These are phyloP conservation scores for Drosophila picticornis DNA, from an alignment of 2,888 invertebrate species.

Conservation along the genomic window DNA sequence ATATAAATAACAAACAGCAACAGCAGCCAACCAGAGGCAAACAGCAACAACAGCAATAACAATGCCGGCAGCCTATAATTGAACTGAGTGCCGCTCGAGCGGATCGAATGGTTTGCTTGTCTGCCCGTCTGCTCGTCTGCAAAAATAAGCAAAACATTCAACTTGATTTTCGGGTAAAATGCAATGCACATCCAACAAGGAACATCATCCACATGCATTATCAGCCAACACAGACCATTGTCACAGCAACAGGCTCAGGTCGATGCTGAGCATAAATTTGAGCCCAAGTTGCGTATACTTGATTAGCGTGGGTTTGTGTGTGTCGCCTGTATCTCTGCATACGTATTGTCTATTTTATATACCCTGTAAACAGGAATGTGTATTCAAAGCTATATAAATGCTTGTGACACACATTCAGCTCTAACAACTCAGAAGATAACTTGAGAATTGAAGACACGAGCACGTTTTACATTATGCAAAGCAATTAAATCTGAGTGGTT, in stretches of 20 bases:
- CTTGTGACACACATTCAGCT: no score
- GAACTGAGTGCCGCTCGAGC: slow-evolving; percentile 72
- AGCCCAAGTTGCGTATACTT: slow-evolving; percentile 64
- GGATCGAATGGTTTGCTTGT: slow-evolving; percentile 57
- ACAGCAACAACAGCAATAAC: slow-evolving; percentile 21
- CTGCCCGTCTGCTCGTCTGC: slow-evolving; percentile 12
- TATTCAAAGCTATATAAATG: background rate
- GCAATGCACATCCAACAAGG: slow-evolving; percentile 43
- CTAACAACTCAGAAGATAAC: background rate
- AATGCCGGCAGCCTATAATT: slow-evolving; percentile 69
- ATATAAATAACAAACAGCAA: slow-evolving; percentile 41
- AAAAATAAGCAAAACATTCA: slow-evolving; percentile 70
- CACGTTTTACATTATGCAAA: background rate
- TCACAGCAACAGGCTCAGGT: slow-evolving; percentile 44
- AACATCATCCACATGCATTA: slow-evolving; percentile 41
- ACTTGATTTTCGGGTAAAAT: slow-evolving; percentile 67
- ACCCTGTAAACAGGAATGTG: slow-evolving; percentile 4
- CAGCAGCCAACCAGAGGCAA: slow-evolving; percentile 32
- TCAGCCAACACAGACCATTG: slow-evolving; percentile 47
- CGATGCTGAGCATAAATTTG: slow-evolving; percentile 37
- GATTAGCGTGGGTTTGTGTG: slow-evolving; percentile 33
- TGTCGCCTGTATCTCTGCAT: background rate
- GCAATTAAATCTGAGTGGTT: background rate
- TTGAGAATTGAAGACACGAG: background rate
- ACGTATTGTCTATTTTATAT: slow-evolving; percentile 9